These are phyloP conservation scores for Tachysurus vachellii DNA, from an alignment of 2,113 vertebrate genomes.

Conservation along the genomic window DNA sequence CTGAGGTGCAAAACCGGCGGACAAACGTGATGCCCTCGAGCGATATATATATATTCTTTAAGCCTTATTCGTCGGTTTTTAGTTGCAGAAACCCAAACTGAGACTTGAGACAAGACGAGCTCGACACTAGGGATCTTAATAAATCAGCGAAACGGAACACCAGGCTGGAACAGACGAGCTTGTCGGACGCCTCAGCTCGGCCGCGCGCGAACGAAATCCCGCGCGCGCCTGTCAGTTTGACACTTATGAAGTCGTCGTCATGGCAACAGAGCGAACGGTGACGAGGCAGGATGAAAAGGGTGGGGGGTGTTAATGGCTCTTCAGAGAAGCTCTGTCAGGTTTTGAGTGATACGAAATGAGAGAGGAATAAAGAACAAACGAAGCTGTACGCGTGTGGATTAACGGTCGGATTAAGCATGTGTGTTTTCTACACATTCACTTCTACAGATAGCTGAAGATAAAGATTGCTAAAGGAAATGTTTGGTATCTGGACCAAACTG, in stretches of 20 bases:
- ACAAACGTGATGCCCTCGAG: not conserved
- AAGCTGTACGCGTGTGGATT: not conserved
- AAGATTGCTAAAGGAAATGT: not conserved
- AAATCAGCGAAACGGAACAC: not conserved
- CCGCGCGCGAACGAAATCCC: conserved; percentile 46
- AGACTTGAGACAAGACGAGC: not conserved
- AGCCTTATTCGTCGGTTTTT: not conserved
- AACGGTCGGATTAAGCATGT: not conserved
- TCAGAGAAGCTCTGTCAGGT: conserved; percentile 40
- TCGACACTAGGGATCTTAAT: not conserved
- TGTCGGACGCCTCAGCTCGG: conserved; percentile 34
- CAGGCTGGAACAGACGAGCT: not conserved
- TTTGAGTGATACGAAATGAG: conserved; percentile 17
- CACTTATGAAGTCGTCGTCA: conserved; percentile 67
- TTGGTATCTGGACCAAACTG: not conserved
- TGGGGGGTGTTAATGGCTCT: conserved; percentile 27
- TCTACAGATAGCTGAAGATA: not conserved
- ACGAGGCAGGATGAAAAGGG: conserved; percentile 36
- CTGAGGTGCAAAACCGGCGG: not conserved
- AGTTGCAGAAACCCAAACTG: not conserved
- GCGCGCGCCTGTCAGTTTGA: conserved; percentile 59
- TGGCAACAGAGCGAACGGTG: conserved; percentile 55
- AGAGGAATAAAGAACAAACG: not conserved
- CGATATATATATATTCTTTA: not conserved
- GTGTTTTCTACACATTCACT: not conserved